Evolutionary conservation across 2,113 vertebrate species (phyloP).

Genomic region (Sterrhoptilus dennistouni): DNA sequence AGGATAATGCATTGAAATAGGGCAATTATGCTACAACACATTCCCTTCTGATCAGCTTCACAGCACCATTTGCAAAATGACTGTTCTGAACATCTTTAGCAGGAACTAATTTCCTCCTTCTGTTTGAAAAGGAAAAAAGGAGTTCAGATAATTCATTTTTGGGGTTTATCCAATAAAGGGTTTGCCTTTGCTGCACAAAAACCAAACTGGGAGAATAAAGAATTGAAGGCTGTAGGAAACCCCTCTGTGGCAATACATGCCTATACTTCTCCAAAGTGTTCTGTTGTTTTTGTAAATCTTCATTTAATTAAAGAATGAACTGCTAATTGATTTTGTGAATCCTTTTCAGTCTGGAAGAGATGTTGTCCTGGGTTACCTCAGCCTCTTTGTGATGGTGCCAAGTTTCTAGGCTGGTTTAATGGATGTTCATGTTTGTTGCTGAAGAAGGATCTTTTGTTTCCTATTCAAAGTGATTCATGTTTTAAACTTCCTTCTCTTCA

Average conservation of each 20-base stretch:
- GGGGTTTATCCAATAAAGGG: neutral
- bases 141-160: neutral
- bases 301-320: conserved; percentile 32
- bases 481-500: neutral
- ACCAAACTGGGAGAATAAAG: neutral
- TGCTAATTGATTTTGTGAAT: neutral
- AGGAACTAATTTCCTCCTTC: neutral
- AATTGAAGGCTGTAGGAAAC: neutral
- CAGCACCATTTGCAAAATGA: neutral
- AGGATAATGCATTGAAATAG: neutral
- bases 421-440: neutral
- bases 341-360: neutral
- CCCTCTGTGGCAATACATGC: neutral
- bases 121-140: neutral
- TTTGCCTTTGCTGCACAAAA: neutral
- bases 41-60: neutral
- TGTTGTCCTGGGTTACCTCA: neutral
- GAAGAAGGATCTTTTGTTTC: neutral
- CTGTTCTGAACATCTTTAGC: neutral
- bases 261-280: neutral
- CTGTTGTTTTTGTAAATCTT: neutral
- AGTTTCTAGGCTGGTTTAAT: neutral
- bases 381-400: neutral
- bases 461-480: neutral
- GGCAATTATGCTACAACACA: neutral